Percentiles rank a stretch among this genome's conserved stretches.
Conservation (phyloP, 1,140 invertebrate genomes). For the Neodiprion pinetum region DNA sequence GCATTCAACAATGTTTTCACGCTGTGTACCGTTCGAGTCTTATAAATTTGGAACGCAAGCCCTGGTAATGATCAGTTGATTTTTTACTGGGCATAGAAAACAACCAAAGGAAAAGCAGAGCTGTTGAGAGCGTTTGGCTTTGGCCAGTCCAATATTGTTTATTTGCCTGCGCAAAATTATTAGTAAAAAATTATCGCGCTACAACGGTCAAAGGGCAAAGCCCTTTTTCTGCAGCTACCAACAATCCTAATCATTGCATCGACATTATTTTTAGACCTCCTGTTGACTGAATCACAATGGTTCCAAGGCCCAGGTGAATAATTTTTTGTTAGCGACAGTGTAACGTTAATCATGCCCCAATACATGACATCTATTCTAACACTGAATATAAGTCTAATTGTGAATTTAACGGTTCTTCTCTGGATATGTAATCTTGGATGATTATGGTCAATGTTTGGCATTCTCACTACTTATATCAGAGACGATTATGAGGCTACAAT, state of each 20-base stretch:
- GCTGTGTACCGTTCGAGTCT: constrained; percentile 24
- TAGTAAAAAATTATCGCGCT: neutral
- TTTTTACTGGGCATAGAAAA: neutral
- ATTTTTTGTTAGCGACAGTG: neutral
- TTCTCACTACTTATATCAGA: no score
- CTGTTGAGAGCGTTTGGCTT: neutral
- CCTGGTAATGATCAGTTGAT: constrained; percentile 6
- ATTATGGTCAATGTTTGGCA: no score
- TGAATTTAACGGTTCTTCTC: no score
- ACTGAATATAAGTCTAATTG: no score
- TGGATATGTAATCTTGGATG: no score
- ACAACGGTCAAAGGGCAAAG: neutral
- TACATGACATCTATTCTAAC: no score
- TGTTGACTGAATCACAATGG: neutral
- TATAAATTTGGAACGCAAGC: constrained; percentile 31
- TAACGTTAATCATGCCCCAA: no score
- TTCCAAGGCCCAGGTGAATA: constrained; percentile 6
- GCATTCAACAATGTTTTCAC: constrained; percentile 26
- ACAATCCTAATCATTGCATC: neutral
- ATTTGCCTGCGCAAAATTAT: neutral
- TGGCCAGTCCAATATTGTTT: neutral
- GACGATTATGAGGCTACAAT: no score
- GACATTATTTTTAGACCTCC: neutral
- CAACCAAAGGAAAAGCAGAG: neutral
- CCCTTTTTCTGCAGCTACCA: neutral